These are phyloP conservation scores for Phataginus tetradactyla DNA, from an alignment of 2,797 vertebrate genomes.

Conservation along the genomic window DNA sequence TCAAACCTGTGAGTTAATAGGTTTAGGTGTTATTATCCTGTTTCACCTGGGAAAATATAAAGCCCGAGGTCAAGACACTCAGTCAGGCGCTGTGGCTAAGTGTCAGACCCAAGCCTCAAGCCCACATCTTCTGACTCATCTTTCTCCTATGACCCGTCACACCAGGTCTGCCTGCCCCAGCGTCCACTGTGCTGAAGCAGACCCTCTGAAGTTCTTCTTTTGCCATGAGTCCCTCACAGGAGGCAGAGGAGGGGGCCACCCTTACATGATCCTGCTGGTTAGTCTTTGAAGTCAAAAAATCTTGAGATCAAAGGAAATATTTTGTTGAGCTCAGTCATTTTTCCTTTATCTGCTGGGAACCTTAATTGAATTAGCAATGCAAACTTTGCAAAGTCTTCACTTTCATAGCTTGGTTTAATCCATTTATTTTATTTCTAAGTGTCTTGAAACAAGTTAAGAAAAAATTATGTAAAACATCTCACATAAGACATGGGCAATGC, in stretches of 20 bases:
- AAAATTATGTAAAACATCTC: background rate
- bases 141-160: background rate
- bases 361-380: constrained; percentile 70
- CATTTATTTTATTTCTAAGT: constrained; percentile 53
- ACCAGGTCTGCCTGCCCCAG: background rate
- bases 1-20: background rate
- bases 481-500: fast-evolving
- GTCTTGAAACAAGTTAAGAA: background rate
- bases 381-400: constrained; percentile 56
- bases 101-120: background rate
- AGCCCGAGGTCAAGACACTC: background rate
- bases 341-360: constrained; percentile 63
- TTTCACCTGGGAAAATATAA: background rate
- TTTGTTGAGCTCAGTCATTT: constrained; percentile 53
- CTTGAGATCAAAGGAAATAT: constrained; percentile 72
- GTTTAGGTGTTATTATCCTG: background rate
- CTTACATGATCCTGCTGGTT: background rate
- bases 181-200: background rate
- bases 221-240: fast-evolving
- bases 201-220: background rate
- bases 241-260: background rate
- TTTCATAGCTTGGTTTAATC: constrained; percentile 45
- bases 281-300: constrained; percentile 59
- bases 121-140: background rate
- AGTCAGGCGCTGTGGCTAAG: background rate